A percentile compares a stretch with the other conserved stretches of the same genome.
Conservation (phyloP, 2,113 vertebrate species). For the Oreotrochilus melanogaster region DNA sequence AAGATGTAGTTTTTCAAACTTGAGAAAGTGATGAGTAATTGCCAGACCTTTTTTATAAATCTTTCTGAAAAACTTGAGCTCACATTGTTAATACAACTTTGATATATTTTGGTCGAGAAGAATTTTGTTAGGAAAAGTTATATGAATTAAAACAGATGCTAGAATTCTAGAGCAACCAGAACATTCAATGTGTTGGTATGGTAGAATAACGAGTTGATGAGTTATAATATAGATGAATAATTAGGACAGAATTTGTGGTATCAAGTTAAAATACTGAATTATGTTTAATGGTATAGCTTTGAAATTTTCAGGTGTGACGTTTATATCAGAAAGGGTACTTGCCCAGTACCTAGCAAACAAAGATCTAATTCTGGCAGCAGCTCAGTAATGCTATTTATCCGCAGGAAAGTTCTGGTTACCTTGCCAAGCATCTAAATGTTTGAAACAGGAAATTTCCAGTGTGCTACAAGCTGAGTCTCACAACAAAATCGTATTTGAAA, state of each 20-base stretch:
- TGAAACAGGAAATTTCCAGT: conserved; percentile 39
- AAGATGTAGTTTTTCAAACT: not conserved
- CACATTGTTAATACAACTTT: not conserved
- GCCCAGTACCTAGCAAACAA: not conserved
- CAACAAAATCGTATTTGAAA: not conserved
- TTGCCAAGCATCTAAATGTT: not conserved
- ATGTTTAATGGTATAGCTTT: not conserved
- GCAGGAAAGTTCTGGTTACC: not conserved
- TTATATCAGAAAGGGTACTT: not conserved
- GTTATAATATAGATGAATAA: not conserved
- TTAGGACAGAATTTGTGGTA: not conserved
- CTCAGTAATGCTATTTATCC: not conserved
- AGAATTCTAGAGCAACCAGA: not conserved
- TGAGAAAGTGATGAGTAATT: not conserved
- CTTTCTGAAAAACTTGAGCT: not conserved
- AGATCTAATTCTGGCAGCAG: not conserved
- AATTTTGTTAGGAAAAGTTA: not conserved
- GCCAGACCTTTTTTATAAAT: not conserved
- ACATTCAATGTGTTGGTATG: not conserved
- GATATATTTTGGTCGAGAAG: not conserved
- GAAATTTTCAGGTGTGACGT: not conserved
- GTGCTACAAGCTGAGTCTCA: not conserved
- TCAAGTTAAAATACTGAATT: not conserved
- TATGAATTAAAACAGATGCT: not conserved
- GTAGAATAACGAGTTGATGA: not conserved